A percentile compares a stretch with the other conserved stretches of the same genome.
phyloP scores from a whole-genome alignment of 2,797 vertebrate genomes.

The Sebastes baramenuke region DNA sequence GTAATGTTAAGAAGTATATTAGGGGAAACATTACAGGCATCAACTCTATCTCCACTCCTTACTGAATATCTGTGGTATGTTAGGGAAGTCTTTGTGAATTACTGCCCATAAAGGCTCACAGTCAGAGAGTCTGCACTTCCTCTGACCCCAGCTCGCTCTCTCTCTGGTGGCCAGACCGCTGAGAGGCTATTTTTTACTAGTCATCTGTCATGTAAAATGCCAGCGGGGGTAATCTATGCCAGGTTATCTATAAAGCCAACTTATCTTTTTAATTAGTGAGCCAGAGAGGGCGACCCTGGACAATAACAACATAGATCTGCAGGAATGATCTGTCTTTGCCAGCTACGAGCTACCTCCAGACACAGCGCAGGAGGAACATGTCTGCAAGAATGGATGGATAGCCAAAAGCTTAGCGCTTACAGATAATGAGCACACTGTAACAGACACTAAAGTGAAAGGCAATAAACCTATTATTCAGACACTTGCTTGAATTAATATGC shows the following conservation, averaged over 20 bases:
- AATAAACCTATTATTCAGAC: conserved; percentile 41
- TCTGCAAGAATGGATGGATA: conserved; percentile 33
- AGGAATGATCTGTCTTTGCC: conserved; percentile 55
- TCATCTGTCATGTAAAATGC: conserved; percentile 70
- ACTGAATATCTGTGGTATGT: conserved; percentile 35
- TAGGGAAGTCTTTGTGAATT: conserved; percentile 50
- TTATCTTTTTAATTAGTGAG: conserved; percentile 74
- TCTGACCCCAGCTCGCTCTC: conserved; percentile 61
- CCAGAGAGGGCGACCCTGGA: conserved; percentile 52
- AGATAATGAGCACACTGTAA: conserved; percentile 39
- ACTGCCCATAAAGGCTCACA: conserved; percentile 59
- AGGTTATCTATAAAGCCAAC: conserved; percentile 74
- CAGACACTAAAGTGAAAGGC: conserved; percentile 38
- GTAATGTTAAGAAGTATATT: neutral
- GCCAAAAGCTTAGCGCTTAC: conserved; percentile 25
- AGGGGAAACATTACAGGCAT: neutral
- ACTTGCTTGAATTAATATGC: conserved; percentile 23
- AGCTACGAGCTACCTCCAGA: conserved; percentile 24
- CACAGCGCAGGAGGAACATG: conserved; percentile 36
- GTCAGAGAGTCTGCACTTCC: conserved; percentile 68
- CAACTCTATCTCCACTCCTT: neutral
- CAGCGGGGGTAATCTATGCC: conserved; percentile 62
- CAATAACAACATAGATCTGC: conserved; percentile 63
- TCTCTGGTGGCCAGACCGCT: conserved; percentile 62
- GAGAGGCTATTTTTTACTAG: conserved; percentile 66